Evolutionary conservation across 2,797 vertebrate genomes (phyloP).

Genomic region (Pygocentrus nattereri): DNA sequence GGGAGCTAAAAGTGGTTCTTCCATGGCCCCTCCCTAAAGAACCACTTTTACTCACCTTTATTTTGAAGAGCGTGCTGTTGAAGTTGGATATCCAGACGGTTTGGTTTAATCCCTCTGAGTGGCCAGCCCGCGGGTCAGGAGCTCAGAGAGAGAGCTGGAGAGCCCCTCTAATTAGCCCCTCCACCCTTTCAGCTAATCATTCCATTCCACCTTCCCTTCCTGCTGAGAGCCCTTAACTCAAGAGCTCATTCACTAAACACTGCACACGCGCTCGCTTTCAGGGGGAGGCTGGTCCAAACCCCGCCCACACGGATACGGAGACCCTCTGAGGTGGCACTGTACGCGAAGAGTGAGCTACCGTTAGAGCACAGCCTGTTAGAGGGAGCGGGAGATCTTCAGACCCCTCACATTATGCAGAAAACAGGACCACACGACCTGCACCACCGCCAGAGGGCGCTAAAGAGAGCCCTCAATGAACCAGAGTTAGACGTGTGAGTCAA

Average conservation of each 20-base stretch:
- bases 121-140: neutral
- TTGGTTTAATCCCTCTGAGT: slow-evolving; percentile 27
- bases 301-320: neutral
- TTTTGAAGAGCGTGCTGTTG: neutral
- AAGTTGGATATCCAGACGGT: neutral
- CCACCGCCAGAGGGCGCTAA: too few relatives aligned
- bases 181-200: slow-evolving; percentile 5
- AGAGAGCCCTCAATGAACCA: neutral
- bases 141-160: slow-evolving; percentile 33
- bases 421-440: too few relatives aligned
- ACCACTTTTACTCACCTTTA: neutral
- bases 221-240: slow-evolving; percentile 41
- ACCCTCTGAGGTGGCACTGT: neutral
- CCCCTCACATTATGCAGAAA: too few relatives aligned
- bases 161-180: slow-evolving; percentile 54
- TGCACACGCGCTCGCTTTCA: slow-evolving; percentile 2
- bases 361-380: too few relatives aligned
- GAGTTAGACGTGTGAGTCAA: too few relatives aligned
- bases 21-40: too few relatives aligned
- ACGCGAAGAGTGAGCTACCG: too few relatives aligned
- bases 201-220: slow-evolving; percentile 18
- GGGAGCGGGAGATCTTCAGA: too few relatives aligned
- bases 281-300: neutral
- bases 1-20: neutral
- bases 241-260: neutral